These are phyloP conservation scores for Gastracanthus pulcherrimus DNA, from an alignment of 2,888 invertebrate genomes.

Conservation along the genomic window DNA sequence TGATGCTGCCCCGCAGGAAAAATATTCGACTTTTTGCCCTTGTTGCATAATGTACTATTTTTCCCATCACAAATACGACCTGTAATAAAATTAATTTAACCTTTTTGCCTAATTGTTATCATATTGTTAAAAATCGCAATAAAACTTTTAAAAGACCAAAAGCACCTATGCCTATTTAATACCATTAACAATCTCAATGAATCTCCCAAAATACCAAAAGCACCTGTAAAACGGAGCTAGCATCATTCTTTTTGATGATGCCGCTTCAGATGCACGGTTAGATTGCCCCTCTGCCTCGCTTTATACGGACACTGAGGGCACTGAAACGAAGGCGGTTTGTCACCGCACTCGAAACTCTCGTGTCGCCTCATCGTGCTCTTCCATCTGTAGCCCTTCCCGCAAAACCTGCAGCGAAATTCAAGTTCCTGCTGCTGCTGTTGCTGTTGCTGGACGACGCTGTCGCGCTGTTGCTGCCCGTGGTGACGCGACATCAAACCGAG, in stretches of 20 bases:
- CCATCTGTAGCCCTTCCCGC: conserved; percentile 9
- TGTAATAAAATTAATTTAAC: too few species aligned
- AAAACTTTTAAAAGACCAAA: too few species aligned
- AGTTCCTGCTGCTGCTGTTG: neutral
- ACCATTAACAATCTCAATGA: too few species aligned
- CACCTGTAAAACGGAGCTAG: neutral
- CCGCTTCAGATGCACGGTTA: conserved; percentile 70
- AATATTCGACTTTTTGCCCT: too few species aligned
- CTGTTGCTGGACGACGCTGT: neutral
- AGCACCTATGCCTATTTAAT: too few species aligned
- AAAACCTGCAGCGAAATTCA: neutral
- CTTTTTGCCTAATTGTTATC: too few species aligned
- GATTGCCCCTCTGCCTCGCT: conserved; percentile 72
- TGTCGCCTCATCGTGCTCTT: neutral
- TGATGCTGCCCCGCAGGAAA: too few species aligned
- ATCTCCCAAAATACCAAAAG: too few species aligned
- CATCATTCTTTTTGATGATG: conserved; percentile 64
- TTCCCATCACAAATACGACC: too few species aligned
- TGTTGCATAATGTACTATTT: too few species aligned
- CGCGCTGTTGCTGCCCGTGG: neutral
- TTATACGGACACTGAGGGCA: conserved; percentile 74
- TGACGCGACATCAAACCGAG: neutral
- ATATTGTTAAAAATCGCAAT: too few species aligned
- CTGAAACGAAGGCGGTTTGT: conserved; percentile 69
- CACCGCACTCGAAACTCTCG: conserved; percentile 72